phyloP scores from a whole-genome alignment of 2,888 invertebrate genomes.

The Dione vanillae region DNA sequence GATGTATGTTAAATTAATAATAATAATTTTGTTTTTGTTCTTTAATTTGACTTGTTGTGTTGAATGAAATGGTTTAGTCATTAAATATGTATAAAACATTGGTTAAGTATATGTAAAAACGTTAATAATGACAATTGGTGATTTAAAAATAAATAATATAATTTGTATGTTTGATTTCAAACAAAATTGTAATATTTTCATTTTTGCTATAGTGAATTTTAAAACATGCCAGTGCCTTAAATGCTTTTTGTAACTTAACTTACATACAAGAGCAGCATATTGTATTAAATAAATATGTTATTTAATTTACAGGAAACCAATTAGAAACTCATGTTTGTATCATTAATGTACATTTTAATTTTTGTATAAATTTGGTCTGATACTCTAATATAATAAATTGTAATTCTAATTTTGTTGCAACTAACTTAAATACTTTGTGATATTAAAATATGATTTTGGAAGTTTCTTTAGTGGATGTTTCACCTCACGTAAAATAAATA shows the following conservation, averaged over 20 bases:
- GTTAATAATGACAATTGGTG: neutral
- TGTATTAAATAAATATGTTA: too few species aligned
- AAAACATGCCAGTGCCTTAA: conserved; percentile 15
- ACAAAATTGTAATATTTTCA: neutral
- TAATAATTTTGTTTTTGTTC: neutral
- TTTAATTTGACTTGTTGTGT: conserved; percentile 4
- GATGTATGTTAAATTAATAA: neutral
- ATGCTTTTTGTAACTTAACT: neutral
- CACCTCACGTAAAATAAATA: neutral
- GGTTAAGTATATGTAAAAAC: conserved; percentile 5
- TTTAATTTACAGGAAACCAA: too few species aligned
- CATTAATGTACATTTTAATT: too few species aligned
- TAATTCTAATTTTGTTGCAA: neutral
- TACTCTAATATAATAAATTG: neutral
- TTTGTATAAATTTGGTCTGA: neutral
- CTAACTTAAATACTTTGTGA: neutral
- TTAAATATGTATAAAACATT: neutral
- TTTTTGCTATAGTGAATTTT: neutral
- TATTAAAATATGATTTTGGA: neutral
- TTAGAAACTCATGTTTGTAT: neutral
- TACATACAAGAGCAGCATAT: too few species aligned
- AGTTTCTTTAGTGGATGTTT: neutral
- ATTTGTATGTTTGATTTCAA: neutral
- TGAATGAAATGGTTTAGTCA: conserved; percentile 4
- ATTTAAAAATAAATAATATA: neutral